phyloP scores from a whole-genome alignment of 1,140 invertebrate species.

The Rhopalosiphum padi region DNA sequence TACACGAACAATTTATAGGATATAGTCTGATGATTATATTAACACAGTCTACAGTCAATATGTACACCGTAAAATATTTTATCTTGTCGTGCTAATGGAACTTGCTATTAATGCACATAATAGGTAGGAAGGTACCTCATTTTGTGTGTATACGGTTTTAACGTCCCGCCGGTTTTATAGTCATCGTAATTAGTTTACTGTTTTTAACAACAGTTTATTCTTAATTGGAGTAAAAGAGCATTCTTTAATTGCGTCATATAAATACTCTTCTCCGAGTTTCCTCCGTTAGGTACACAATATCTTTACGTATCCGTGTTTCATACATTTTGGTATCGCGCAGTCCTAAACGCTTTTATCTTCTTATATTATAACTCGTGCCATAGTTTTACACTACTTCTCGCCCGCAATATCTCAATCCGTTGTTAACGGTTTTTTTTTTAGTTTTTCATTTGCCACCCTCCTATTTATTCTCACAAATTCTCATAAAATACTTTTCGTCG shows the following conservation, averaged over 20 bases:
- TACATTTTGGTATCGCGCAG: background rate
- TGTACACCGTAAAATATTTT: conserved; percentile 21
- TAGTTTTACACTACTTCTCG: background rate
- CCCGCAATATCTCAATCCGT: background rate
- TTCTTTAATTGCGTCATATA: background rate
- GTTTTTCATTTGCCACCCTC: background rate
- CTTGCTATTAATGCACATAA: conserved; percentile 17
- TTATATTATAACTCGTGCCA: background rate
- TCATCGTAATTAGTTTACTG: conserved; percentile 13
- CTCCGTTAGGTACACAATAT: background rate
- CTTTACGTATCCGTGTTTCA: background rate
- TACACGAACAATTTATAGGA: background rate
- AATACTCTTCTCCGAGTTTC: background rate
- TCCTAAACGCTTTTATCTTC: background rate
- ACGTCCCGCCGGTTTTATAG: background rate
- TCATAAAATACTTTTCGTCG: background rate
- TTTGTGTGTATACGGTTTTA: background rate
- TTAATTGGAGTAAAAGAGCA: conserved; percentile 19
- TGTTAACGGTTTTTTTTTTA: background rate
- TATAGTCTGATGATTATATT: background rate
- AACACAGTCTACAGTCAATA: background rate
- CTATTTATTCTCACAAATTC: background rate
- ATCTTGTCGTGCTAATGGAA: conserved; percentile 45
- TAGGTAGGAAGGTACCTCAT: background rate
- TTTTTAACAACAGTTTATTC: conserved; percentile 23